Conservation (phyloP, 2,888 invertebrate species). For the Eustalomyia histrio region DNA sequence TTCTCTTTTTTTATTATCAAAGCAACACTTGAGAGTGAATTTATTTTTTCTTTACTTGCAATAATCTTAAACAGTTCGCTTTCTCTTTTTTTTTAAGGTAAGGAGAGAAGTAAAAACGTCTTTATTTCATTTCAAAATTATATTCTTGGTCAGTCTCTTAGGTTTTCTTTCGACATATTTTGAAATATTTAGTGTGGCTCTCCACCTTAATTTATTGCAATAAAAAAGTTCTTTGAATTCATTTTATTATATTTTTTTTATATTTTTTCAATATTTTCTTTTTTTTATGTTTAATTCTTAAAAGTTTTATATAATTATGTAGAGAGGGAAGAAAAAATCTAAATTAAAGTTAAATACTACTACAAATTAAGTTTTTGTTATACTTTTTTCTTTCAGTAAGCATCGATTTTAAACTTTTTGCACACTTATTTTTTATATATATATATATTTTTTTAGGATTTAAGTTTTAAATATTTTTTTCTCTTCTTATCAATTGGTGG, state of each 20-base stretch:
- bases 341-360: slow-evolving; percentile 65
- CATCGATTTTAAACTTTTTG: slow-evolving; percentile 51
- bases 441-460: slow-evolving; percentile 20
- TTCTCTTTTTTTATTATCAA: slow-evolving; percentile 19
- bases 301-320: slow-evolving; percentile 60
- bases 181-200: slow-evolving; percentile 53
- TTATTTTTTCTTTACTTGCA: slow-evolving; percentile 41
- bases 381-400: slow-evolving; percentile 47
- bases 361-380: slow-evolving; percentile 60
- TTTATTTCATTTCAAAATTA: slow-evolving; percentile 32
- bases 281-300: slow-evolving; percentile 57
- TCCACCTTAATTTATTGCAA: slow-evolving; percentile 64
- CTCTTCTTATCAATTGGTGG: slow-evolving; percentile 40
- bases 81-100: slow-evolving; percentile 61
- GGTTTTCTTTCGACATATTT: slow-evolving; percentile 31
- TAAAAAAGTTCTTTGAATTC: slow-evolving; percentile 56
- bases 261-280: slow-evolving; percentile 56
- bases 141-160: slow-evolving; percentile 57
- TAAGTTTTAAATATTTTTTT: slow-evolving; percentile 32
- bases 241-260: slow-evolving; percentile 48
- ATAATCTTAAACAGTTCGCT: slow-evolving; percentile 60
- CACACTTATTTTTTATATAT: slow-evolving; percentile 49
- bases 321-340: slow-evolving; percentile 59
- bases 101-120: slow-evolving; percentile 60
- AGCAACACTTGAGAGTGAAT: slow-evolving; percentile 41